These are phyloP conservation scores for Camponotus vicinus DNA, from an alignment of 1,140 invertebrate genomes.

Conservation along the genomic window DNA sequence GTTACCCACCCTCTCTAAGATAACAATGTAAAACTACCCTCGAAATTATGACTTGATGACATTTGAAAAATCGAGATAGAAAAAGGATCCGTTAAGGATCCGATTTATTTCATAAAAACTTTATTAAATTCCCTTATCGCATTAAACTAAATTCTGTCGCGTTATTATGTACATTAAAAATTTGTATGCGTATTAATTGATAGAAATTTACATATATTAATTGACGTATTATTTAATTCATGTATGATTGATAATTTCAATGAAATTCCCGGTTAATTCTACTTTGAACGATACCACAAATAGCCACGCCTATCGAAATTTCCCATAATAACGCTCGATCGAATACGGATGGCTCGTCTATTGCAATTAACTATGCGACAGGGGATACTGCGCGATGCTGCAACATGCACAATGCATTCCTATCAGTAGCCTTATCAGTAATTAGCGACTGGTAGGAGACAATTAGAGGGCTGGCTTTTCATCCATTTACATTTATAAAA, in stretches of 20 bases:
- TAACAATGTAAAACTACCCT: background rate
- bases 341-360: constrained; percentile 39
- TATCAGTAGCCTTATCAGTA: constrained; percentile 47
- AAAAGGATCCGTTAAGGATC: too few relatives aligned
- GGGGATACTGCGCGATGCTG: constrained; percentile 39
- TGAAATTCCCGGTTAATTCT: background rate
- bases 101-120: too few relatives aligned
- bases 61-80: constrained; percentile 1
- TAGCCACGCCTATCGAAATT: constrained; percentile 28
- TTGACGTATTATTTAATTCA: constrained; percentile 3
- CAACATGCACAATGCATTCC: constrained; percentile 38
- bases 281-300: background rate
- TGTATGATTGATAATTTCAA: background rate
- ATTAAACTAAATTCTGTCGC: too few relatives aligned
- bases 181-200: background rate
- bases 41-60: background rate
- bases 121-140: too few relatives aligned
- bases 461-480: constrained; percentile 32
- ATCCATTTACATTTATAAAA: background rate
- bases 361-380: constrained; percentile 52
- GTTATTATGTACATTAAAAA: background rate
- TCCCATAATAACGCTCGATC: constrained; percentile 20
- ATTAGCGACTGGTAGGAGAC: constrained; percentile 38
- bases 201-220: background rate
- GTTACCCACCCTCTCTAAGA: background rate